Percentiles rank a stretch among this genome's conserved stretches.
These are phyloP conservation scores for Parazoanthus atlanticus DNA, from an alignment of 92 coral and sea anemone genomes.

Conservation along the genomic window DNA sequence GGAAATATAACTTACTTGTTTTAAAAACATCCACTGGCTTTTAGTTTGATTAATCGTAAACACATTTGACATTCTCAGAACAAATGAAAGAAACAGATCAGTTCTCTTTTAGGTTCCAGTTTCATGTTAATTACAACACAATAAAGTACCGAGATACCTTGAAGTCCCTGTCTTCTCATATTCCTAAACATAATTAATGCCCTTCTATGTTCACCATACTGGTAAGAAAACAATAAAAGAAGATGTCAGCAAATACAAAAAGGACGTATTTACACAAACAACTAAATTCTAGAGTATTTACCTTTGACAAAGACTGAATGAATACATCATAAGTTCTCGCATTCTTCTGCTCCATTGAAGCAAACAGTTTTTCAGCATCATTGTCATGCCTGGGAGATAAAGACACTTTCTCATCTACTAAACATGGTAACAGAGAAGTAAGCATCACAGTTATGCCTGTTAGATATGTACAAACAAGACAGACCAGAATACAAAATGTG, in stretches of 20 bases:
- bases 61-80: no score
- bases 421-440: not conserved
- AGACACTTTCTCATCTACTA: not conserved
- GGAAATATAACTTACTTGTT: no score
- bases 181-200: slow-evolving; percentile 21
- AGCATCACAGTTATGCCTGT: not conserved
- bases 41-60: no score
- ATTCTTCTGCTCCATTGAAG: slow-evolving; percentile 78
- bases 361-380: slow-evolving; percentile 83
- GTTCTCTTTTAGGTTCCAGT: no score
- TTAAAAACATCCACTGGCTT: no score
- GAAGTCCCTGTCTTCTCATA: slow-evolving; percentile 26
- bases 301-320: slow-evolving; percentile 88
- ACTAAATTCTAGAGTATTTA: slow-evolving; percentile 1
- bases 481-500: no score
- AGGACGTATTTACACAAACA: no score
- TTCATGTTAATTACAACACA: no score
- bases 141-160: slow-evolving; percentile 3
- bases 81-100: no score
- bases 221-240: not conserved
- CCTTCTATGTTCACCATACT: slow-evolving; percentile 41
- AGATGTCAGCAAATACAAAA: not conserved
- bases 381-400: slow-evolving; percentile 63
- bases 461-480: no score
- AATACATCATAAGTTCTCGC: slow-evolving; percentile 77